Conservation (phyloP, 2,113 vertebrate species). For the Mustelus asterias region DNA sequence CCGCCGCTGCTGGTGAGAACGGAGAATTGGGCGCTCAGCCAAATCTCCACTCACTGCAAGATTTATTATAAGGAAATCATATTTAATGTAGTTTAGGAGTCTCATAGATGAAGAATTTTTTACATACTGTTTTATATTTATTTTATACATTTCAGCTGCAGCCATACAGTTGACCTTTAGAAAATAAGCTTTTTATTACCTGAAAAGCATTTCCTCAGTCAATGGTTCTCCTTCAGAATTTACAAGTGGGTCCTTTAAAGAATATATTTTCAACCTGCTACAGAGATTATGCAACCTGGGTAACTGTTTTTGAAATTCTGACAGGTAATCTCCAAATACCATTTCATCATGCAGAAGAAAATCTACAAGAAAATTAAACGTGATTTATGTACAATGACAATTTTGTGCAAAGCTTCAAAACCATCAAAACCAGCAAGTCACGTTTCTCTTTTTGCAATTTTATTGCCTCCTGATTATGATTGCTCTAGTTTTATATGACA, state of each 20-base stretch:
- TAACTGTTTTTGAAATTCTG: constrained; percentile 41
- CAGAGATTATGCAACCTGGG: constrained; percentile 45
- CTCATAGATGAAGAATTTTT: background rate
- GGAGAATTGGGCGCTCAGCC: too few relatives aligned
- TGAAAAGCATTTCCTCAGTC: constrained; percentile 48
- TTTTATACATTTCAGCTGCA: background rate
- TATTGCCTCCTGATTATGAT: background rate
- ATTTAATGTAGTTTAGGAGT: background rate
- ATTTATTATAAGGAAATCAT: background rate
- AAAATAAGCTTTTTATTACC: constrained; percentile 47
- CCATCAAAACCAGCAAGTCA: background rate
- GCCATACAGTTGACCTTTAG: background rate
- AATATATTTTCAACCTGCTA: constrained; percentile 49
- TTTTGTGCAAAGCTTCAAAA: constrained; percentile 19
- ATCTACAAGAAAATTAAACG: constrained; percentile 48
- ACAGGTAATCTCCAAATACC: constrained; percentile 48
- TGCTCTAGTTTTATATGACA: background rate
- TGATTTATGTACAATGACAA: background rate
- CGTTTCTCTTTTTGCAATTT: background rate
- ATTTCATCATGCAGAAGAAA: constrained; percentile 54
- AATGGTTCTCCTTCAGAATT: constrained; percentile 47
- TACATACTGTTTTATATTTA: background rate
- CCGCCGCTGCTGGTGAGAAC: too few relatives aligned
- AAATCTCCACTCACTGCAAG: too few relatives aligned
- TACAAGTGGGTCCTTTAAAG: constrained; percentile 52